phyloP scores from a whole-genome alignment of 1,140 invertebrate genomes.

The Achatina immaculata region DNA sequence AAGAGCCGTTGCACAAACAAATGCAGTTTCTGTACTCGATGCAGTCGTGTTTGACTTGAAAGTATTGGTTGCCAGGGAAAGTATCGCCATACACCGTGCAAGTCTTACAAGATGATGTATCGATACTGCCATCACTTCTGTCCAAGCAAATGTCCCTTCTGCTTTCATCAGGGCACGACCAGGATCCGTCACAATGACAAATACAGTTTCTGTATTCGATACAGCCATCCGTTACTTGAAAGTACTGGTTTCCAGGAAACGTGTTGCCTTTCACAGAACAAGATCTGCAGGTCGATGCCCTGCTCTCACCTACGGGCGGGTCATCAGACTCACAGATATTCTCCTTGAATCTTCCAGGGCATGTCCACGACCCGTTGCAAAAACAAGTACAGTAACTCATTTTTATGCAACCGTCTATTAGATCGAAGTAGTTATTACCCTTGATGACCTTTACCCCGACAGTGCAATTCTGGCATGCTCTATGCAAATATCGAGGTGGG shows the following conservation, averaged over 20 bases:
- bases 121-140: not conserved
- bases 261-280: conserved; percentile 33
- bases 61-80: conserved; percentile 44
- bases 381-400: conserved; percentile 48
- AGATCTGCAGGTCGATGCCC: not conserved
- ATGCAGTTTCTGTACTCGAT: conserved; percentile 36
- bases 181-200: conserved; percentile 12
- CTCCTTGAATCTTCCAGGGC: conserved; percentile 40
- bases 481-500: not conserved
- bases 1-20: conserved; percentile 40
- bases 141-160: not conserved
- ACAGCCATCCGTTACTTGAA: not conserved
- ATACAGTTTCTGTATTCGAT: conserved; percentile 20
- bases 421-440: conserved; percentile 52
- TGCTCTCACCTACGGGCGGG: not conserved
- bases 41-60: conserved; percentile 44
- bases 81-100: conserved; percentile 6
- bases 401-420: conserved; percentile 44
- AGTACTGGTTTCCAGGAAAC: conserved; percentile 32
- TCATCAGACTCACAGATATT: conserved; percentile 43
- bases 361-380: conserved; percentile 55
- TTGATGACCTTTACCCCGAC: conserved; percentile 45
- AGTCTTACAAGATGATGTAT: not conserved
- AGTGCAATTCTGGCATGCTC: conserved; percentile 36
- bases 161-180: not conserved